Conservation (phyloP, 2,113 vertebrate species). For the Thomomys bottae region DNA sequence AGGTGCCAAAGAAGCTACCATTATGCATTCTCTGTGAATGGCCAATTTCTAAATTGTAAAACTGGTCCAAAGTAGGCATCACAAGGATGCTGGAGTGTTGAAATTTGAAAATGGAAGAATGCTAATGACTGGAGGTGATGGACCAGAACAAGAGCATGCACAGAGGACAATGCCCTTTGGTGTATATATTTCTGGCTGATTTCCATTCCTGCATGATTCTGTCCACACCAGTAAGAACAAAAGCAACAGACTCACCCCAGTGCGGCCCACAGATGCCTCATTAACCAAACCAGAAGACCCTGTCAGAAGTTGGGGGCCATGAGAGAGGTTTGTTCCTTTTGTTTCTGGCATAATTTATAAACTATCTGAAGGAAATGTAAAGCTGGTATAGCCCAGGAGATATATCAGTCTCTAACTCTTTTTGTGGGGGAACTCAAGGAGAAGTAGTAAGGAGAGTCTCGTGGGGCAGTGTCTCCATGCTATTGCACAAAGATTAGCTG, state of each 20-base stretch:
- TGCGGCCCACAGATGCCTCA: constrained; percentile 59
- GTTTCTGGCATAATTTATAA: constrained; percentile 53
- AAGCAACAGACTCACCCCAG: constrained; percentile 63
- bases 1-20: neutral
- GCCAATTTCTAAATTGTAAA: constrained; percentile 63
- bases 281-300: constrained; percentile 69
- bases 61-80: constrained; percentile 26
- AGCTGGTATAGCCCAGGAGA: constrained; percentile 43
- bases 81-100: constrained; percentile 24
- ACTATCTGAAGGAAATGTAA: constrained; percentile 64
- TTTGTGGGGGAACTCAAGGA: constrained; percentile 12
- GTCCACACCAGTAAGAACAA: constrained; percentile 43
- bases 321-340: constrained; percentile 64
- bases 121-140: constrained; percentile 69
- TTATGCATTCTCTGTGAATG: neutral
- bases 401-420: neutral
- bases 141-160: constrained; percentile 57
- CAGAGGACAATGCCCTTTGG: constrained; percentile 52
- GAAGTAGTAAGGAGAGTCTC: neutral
- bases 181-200: constrained; percentile 54
- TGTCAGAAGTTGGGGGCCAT: constrained; percentile 23
- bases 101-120: constrained; percentile 65
- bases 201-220: constrained; percentile 66
- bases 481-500: neutral
- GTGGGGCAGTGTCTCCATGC: neutral